A percentile compares a stretch with the other conserved stretches of the same genome.
Evolutionary conservation across 2,797 vertebrate genomes (phyloP).

Genomic region (Dendrocincla tyrannina): DNA sequence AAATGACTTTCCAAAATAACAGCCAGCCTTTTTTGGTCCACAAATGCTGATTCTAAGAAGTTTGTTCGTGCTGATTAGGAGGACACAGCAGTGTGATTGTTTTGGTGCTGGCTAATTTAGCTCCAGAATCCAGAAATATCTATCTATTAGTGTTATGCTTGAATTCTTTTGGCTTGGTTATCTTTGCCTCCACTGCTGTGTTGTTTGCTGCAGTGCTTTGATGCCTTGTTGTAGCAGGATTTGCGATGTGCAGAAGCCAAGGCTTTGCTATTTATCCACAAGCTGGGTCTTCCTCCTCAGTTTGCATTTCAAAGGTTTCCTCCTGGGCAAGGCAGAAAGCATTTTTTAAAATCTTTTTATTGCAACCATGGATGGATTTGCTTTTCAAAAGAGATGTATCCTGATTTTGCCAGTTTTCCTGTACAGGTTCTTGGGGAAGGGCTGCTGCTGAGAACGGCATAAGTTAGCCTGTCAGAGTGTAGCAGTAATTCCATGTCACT

Average conservation of each 20-base stretch:
- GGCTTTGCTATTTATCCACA: not conserved
- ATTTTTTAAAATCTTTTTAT: not conserved
- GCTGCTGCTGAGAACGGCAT: not conserved
- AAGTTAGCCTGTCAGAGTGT: not conserved
- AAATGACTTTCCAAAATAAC: not conserved
- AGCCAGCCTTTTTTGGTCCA: not conserved
- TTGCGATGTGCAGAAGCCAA: not conserved
- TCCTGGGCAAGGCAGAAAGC: not conserved
- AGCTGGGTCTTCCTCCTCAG: not conserved
- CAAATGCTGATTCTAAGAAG: not conserved
- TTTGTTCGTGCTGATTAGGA: slow-evolving; percentile 27
- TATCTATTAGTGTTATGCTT: not conserved
- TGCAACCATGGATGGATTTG: not conserved
- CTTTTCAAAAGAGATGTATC: not conserved
- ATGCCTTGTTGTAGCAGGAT: not conserved
- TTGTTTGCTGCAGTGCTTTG: not conserved
- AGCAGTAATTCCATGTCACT: not conserved
- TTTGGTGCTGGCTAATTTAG: slow-evolving; percentile 25
- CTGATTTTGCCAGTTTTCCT: not conserved
- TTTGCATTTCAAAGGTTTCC: not conserved
- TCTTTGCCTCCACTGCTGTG: not conserved
- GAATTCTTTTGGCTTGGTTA: not conserved
- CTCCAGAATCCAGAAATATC: slow-evolving; percentile 10
- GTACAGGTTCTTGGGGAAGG: not conserved
- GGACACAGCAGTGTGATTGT: not conserved